Conservation (phyloP, 2,113 vertebrate genomes). For the Catharus bicknelli region DNA sequence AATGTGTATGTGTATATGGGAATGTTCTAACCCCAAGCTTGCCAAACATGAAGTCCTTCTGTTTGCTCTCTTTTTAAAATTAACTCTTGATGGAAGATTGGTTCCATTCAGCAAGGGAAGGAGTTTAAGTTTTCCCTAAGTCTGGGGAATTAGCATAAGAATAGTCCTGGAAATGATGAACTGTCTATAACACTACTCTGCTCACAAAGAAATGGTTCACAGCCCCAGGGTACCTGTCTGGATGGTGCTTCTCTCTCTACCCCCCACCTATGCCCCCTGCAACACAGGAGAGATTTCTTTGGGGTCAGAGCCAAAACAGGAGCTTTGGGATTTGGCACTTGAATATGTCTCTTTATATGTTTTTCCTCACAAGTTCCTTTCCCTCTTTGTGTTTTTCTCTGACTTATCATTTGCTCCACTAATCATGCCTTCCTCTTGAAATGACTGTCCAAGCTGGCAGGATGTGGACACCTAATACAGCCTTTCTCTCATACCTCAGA, state of each 20-base stretch:
- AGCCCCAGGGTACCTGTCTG: constrained; percentile 9
- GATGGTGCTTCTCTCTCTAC: neutral
- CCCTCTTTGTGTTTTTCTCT: neutral
- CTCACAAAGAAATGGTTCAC: constrained; percentile 12
- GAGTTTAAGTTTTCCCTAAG: constrained; percentile 19
- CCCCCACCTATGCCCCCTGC: no score
- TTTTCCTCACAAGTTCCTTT: neutral
- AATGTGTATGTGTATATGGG: constrained; percentile 67
- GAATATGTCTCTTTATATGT: neutral
- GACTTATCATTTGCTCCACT: neutral
- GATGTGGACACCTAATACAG: neutral
- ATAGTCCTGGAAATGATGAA: constrained; percentile 54
- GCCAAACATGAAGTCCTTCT: constrained; percentile 66
- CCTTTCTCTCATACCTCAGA: neutral
- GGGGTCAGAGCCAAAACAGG: neutral
- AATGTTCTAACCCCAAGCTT: constrained; percentile 59
- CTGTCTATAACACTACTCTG: constrained; percentile 34
- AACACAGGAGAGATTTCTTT: neutral
- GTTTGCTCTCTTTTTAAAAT: constrained; percentile 68
- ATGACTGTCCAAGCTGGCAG: neutral
- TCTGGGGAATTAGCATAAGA: constrained; percentile 55
- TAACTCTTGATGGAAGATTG: constrained; percentile 65
- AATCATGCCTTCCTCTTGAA: neutral
- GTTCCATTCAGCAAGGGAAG: constrained; percentile 37
- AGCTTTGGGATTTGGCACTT: neutral